Evolutionary conservation across 2,113 vertebrate species (phyloP).

Genomic region (Chionodraco myersi): DNA sequence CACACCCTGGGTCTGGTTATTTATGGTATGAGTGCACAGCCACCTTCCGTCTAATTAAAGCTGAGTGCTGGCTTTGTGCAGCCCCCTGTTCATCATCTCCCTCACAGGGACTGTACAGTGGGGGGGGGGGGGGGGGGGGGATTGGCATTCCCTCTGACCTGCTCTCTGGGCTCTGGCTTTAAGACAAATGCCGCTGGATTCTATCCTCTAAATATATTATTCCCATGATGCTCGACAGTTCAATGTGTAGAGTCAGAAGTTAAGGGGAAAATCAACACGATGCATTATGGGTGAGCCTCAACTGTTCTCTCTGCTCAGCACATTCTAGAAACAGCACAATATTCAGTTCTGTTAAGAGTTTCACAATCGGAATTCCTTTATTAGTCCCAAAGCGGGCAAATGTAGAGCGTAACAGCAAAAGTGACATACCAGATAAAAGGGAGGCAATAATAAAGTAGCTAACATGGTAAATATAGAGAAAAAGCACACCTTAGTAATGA

Average conservation of each 20-base stretch:
- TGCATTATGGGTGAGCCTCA: not conserved
- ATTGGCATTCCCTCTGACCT: conserved; percentile 46
- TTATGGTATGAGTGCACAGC: conserved; percentile 66
- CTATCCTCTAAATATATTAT: conserved; percentile 34
- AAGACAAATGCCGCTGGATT: conserved; percentile 41
- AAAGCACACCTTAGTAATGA: too few species aligned
- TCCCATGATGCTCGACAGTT: conserved; percentile 26
- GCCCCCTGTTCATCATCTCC: conserved; percentile 66
- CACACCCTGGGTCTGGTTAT: conserved; percentile 60
- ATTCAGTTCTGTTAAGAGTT: too few species aligned
- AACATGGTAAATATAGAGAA: too few species aligned
- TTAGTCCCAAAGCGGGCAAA: too few species aligned
- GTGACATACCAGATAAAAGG: too few species aligned
- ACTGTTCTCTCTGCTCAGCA: not conserved
- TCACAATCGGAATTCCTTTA: too few species aligned
- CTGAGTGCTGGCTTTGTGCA: conserved; percentile 71
- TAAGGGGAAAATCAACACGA: not conserved
- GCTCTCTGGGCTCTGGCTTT: conserved; percentile 28
- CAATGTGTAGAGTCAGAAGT: conserved; percentile 37
- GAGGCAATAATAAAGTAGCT: too few species aligned
- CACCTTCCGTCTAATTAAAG: conserved; percentile 80
- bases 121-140: not conserved
- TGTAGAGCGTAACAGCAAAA: too few species aligned
- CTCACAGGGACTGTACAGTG: conserved; percentile 20
- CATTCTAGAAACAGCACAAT: too few species aligned